Conservation (phyloP, 2,113 vertebrate genomes). For the Mola mola region DNA sequence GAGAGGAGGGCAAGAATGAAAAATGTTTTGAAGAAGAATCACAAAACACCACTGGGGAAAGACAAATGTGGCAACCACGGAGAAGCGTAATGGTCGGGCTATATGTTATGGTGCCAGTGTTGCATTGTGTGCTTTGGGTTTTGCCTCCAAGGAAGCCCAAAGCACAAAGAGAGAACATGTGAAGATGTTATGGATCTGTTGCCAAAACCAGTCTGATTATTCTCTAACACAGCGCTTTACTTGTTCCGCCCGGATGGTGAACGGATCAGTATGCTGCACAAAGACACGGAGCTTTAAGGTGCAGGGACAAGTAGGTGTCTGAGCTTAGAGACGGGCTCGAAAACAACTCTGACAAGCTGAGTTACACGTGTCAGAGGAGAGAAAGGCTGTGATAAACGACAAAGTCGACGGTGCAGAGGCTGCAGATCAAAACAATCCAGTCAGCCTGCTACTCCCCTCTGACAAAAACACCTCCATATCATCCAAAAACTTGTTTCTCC, state of each 20-base stretch:
- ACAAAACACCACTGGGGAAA: constrained; percentile 6
- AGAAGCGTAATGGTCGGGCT: constrained; percentile 16
- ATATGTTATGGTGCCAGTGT: constrained; percentile 26
- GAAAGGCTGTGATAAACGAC: constrained; percentile 51
- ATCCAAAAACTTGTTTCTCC: constrained; percentile 7
- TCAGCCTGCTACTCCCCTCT: constrained; percentile 57
- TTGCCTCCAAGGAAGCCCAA: constrained; percentile 64
- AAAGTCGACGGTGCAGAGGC: constrained; percentile 48
- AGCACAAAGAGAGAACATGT: constrained; percentile 46
- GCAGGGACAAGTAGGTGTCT: constrained; percentile 45
- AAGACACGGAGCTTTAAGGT: constrained; percentile 54
- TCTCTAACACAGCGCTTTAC: constrained; percentile 38
- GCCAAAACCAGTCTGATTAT: constrained; percentile 54
- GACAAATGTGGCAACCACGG: constrained; percentile 1
- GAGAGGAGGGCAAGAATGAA: constrained; percentile 16
- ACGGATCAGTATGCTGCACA: constrained; percentile 40
- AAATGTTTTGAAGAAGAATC: constrained; percentile 23
- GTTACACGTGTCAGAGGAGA: constrained; percentile 63
- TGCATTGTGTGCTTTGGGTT: constrained; percentile 55
- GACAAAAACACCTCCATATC: constrained; percentile 21
- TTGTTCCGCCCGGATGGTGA: constrained; percentile 35
- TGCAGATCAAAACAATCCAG: constrained; percentile 60
- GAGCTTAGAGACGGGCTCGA: constrained; percentile 50
- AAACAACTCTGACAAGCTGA: constrained; percentile 66
- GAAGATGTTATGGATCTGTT: constrained; percentile 60